Evolutionary conservation across 2,888 invertebrate genomes (phyloP).

Genomic region (Aphelenchoides bicaudatus): DNA sequence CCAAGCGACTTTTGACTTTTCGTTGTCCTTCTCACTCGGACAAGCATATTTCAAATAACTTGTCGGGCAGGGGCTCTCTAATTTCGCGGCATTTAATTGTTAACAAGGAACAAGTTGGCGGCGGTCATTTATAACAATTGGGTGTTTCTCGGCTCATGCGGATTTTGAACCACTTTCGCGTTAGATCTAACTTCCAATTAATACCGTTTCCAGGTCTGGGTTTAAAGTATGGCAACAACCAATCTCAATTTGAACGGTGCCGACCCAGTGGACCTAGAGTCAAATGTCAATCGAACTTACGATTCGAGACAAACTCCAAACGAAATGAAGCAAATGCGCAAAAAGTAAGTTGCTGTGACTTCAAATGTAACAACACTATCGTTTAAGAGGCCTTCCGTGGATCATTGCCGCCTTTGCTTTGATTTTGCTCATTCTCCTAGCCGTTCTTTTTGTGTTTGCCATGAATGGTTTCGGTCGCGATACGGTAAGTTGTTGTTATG

Average conservation of each 20-base stretch:
- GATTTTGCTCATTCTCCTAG: slow-evolving; percentile 18
- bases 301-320: not conserved
- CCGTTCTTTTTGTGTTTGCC: slow-evolving; percentile 21
- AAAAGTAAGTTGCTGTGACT: slow-evolving; percentile 14
- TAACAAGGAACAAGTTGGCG: too few relatives aligned
- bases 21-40: too few relatives aligned
- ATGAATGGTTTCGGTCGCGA: slow-evolving; percentile 4
- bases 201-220: too few relatives aligned
- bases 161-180: too few relatives aligned
- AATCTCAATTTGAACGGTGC: slow-evolving; percentile 12
- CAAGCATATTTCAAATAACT: too few relatives aligned
- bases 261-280: not conserved
- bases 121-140: too few relatives aligned
- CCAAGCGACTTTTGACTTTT: too few relatives aligned
- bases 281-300: not conserved
- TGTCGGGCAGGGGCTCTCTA: too few relatives aligned
- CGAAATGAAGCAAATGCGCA: slow-evolving; percentile 16
- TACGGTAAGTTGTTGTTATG: not conserved
- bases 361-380: slow-evolving; percentile 8
- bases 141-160: too few relatives aligned
- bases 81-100: too few relatives aligned
- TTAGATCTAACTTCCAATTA: too few relatives aligned
- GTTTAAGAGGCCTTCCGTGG: slow-evolving; percentile 26
- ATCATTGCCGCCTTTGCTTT: slow-evolving; percentile 21
- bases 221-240: too few relatives aligned